Percentiles rank a stretch among this genome's conserved stretches.
phyloP scores from a whole-genome alignment of 2,888 invertebrate genomes.

The Oxycera nigricornis region DNA sequence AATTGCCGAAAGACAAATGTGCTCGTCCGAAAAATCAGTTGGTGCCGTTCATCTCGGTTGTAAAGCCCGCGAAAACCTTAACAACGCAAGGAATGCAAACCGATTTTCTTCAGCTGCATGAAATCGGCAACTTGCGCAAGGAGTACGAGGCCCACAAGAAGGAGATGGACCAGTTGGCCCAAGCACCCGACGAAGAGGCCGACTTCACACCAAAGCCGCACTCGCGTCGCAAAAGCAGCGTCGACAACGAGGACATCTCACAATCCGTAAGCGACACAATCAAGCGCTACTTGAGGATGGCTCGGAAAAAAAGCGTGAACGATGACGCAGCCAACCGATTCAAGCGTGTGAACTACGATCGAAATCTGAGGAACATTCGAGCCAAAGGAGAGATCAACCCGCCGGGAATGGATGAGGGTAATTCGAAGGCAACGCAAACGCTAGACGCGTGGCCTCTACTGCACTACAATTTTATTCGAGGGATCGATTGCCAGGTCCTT shows the following conservation, averaged over 20 bases:
- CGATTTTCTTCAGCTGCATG: conserved; percentile 56
- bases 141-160: conserved; percentile 53
- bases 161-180: conserved; percentile 47
- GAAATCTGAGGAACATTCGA: conserved; percentile 82
- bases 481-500: conserved; percentile 51
- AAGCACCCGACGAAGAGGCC: conserved; percentile 54
- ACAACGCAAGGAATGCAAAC: conserved; percentile 54
- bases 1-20: conserved; percentile 23
- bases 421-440: conserved; percentile 79
- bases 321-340: conserved; percentile 83
- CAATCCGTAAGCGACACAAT: conserved; percentile 88
- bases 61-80: conserved; percentile 46
- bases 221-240: conserved; percentile 73
- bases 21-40: conserved; percentile 6
- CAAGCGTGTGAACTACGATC: conserved; percentile 87
- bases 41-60: conserved; percentile 15
- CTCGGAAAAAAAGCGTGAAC: conserved; percentile 80
- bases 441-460: conserved; percentile 76
- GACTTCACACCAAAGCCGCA: conserved; percentile 50
- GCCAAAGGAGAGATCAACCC: conserved; percentile 78
- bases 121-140: conserved; percentile 54
- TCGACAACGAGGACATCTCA: conserved; percentile 84
- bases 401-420: conserved; percentile 79
- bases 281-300: conserved; percentile 85
- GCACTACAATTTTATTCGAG: conserved; percentile 64